Percentiles rank a stretch among this genome's conserved stretches.
Conservation (phyloP, 2,797 vertebrate species). For the Melanotaenia maccullochi region DNA sequence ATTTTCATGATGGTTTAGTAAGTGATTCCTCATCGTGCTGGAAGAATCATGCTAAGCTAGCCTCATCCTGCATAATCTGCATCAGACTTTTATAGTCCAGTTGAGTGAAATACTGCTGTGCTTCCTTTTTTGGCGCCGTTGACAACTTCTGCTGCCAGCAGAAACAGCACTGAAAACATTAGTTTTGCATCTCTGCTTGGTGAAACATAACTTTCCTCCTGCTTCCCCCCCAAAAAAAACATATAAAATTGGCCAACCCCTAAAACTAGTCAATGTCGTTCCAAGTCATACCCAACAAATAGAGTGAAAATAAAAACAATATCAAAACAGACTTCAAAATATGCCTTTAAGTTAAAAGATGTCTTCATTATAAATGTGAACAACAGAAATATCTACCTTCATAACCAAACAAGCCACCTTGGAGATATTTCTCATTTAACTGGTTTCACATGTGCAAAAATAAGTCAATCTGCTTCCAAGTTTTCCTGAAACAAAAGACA, state of each 20-base stretch:
- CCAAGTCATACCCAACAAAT: too few relatives aligned
- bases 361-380: not conserved
- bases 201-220: not conserved
- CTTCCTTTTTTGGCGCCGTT: not conserved
- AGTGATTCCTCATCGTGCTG: not conserved
- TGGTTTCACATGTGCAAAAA: not conserved
- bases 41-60: not conserved
- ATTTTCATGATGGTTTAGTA: not conserved
- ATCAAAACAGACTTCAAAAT: not conserved
- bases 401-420: not conserved
- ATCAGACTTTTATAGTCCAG: not conserved
- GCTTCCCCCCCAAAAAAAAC: too few relatives aligned
- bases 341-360: not conserved
- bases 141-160: not conserved
- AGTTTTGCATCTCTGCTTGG: not conserved
- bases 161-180: not conserved
- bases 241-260: not conserved
- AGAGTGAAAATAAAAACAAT: too few relatives aligned
- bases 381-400: not conserved
- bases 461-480: not conserved
- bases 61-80: not conserved
- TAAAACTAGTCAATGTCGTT: not conserved
- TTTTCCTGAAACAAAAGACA: conserved; percentile 11
- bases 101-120: too few relatives aligned
- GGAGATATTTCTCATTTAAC: not conserved